Conservation (phyloP, 2,113 vertebrate genomes). For the Muscicapa adusta region DNA sequence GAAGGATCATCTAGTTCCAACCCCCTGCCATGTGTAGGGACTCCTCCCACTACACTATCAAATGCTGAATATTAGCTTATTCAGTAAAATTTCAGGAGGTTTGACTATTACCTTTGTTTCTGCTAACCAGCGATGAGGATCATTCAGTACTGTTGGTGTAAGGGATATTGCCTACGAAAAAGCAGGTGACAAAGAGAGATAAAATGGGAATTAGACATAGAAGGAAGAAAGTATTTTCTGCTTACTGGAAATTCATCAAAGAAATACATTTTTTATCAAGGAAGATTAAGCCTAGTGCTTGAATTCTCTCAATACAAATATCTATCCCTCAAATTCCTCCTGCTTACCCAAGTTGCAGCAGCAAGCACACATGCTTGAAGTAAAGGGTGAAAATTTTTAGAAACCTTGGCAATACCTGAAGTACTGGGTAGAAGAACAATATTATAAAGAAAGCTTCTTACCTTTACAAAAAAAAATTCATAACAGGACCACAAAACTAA, state of each 20-base stretch:
- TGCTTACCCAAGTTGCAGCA: background rate
- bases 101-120: constrained; percentile 88
- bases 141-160: constrained; percentile 76
- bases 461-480: background rate
- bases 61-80: background rate
- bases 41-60: background rate
- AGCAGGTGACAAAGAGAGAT: background rate
- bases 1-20: background rate
- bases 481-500: background rate
- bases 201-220: background rate
- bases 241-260: background rate
- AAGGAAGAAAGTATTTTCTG: background rate
- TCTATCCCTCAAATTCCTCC: background rate
- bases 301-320: background rate
- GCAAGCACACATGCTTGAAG: background rate
- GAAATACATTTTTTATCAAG: background rate
- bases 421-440: background rate
- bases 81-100: background rate
- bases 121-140: constrained; percentile 89
- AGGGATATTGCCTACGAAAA: constrained; percentile 80
- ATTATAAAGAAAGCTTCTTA: background rate
- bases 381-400: background rate
- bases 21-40: background rate
- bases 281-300: background rate
- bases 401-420: background rate